Evolutionary conservation across 2,888 invertebrate genomes (phyloP).

Genomic region (Drymonia ruficornis): DNA sequence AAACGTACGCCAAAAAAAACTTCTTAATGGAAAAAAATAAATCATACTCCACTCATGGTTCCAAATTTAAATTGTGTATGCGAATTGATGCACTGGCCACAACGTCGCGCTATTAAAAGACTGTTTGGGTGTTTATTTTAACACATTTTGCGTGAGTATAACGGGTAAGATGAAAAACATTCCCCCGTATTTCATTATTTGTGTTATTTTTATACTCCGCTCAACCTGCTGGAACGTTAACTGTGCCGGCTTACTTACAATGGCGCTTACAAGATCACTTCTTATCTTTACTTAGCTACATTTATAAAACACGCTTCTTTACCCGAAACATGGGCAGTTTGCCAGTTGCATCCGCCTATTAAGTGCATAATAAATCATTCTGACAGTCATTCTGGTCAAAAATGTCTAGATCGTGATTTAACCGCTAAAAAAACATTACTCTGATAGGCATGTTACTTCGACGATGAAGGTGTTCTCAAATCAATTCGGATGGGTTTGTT

Average conservation of each 20-base stretch:
- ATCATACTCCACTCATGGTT: slow-evolving; percentile 64
- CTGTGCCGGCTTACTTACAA: slow-evolving; percentile 73
- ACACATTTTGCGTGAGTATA: slow-evolving; percentile 82
- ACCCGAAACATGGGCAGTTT: slow-evolving; percentile 18
- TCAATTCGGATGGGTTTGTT: slow-evolving; percentile 71
- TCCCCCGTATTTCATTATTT: slow-evolving; percentile 83
- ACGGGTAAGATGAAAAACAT: slow-evolving; percentile 83
- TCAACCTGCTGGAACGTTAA: slow-evolving; percentile 81
- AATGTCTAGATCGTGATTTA: slow-evolving; percentile 57
- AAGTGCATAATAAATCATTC: slow-evolving; percentile 57
- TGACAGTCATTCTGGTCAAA: slow-evolving; percentile 41
- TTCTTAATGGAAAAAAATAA: slow-evolving; percentile 64
- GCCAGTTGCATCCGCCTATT: slow-evolving; percentile 24
- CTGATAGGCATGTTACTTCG: slow-evolving; percentile 60
- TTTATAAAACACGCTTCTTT: slow-evolving; percentile 22
- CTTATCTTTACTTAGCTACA: slow-evolving; percentile 39
- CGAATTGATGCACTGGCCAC: slow-evolving; percentile 78
- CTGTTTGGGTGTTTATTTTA: slow-evolving; percentile 82
- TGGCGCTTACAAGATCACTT: slow-evolving; percentile 70
- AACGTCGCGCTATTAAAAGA: slow-evolving; percentile 80
- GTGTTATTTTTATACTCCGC: slow-evolving; percentile 79
- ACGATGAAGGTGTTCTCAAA: slow-evolving; percentile 66
- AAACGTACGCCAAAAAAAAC: slow-evolving; percentile 50
- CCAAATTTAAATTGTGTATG: slow-evolving; percentile 70
- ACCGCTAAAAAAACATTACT: slow-evolving; percentile 53